These are phyloP conservation scores for Cotesia vestalis DNA, from an alignment of 1,140 invertebrate genomes.

Conservation along the genomic window DNA sequence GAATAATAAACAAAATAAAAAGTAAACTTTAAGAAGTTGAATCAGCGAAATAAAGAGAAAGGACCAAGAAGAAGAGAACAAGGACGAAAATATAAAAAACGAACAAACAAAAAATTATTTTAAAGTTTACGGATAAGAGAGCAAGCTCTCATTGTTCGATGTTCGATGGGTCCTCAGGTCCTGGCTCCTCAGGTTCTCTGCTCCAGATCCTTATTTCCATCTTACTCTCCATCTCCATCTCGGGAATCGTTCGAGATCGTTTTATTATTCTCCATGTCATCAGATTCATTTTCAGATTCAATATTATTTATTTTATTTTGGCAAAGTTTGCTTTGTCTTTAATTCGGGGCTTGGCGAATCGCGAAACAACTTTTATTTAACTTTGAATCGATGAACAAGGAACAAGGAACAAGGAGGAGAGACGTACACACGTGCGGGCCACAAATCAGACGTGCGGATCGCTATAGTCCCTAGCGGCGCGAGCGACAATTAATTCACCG, in stretches of 20 bases:
- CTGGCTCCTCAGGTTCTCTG: conserved; percentile 14
- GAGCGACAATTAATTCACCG: conserved; percentile 64
- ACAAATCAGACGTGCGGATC: conserved; percentile 60
- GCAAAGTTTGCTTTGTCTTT: neutral
- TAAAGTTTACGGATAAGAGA: conserved; percentile 3
- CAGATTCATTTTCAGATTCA: conserved; percentile 7
- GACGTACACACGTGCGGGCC: conserved; percentile 56
- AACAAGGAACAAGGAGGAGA: conserved; percentile 38
- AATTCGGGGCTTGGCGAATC: neutral
- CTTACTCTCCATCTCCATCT: conserved; percentile 34
- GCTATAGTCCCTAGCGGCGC: conserved; percentile 46
- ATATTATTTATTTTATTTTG: neutral
- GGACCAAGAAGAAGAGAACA: neutral
- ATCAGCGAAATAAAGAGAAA: conserved; percentile 22
- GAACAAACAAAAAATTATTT: neutral
- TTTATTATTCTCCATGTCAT: conserved; percentile 17
- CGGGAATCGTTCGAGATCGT: conserved; percentile 1
- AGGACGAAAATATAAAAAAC: neutral
- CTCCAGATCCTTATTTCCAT: conserved; percentile 34
- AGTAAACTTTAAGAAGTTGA: neutral
- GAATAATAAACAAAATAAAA: conserved; percentile 60
- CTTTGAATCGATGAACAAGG: neutral
- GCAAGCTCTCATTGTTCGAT: conserved; percentile 4
- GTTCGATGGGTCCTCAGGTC: conserved; percentile 11
- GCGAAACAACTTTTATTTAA: neutral